phyloP scores from a whole-genome alignment of 2,888 invertebrate species.

The Rhagium mordax region DNA sequence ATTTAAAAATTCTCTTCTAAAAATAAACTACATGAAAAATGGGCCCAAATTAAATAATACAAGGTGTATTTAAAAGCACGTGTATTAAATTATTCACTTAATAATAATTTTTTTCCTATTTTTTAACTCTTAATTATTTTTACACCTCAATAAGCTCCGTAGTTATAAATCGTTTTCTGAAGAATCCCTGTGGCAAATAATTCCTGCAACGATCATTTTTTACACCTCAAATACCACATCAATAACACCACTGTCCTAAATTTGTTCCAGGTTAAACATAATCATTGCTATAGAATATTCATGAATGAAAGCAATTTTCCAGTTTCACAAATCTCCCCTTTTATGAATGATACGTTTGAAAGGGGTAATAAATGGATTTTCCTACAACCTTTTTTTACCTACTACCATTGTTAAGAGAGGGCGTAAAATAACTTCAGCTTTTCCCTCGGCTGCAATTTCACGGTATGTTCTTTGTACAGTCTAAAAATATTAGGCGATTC shows the following conservation, averaged over 20 bases:
- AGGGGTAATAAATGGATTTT: not conserved
- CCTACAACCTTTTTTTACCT: not conserved
- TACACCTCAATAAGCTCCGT: no score
- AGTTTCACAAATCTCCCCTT: not conserved
- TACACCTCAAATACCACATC: not conserved
- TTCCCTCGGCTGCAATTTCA: not conserved
- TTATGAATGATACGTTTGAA: not conserved
- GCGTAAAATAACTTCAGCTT: not conserved
- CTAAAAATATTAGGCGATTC: not conserved
- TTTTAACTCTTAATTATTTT: no score
- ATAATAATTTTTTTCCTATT: no score
- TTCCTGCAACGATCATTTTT: not conserved
- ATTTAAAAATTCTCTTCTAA: not conserved
- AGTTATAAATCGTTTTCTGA: no score
- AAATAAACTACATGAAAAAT: no score
- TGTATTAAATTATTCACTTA: no score
- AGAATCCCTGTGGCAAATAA: no score
- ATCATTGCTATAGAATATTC: not conserved
- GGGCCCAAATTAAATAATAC: no score
- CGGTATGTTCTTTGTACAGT: not conserved
- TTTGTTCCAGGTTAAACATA: not conserved
- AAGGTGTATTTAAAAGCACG: no score
- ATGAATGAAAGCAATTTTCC: not conserved
- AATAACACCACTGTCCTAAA: not conserved
- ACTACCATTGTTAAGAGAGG: not conserved